Percentiles rank a stretch among this genome's conserved stretches.
phyloP scores from a whole-genome alignment of 1,140 invertebrate species.

The Drosophila simulans region DNA sequence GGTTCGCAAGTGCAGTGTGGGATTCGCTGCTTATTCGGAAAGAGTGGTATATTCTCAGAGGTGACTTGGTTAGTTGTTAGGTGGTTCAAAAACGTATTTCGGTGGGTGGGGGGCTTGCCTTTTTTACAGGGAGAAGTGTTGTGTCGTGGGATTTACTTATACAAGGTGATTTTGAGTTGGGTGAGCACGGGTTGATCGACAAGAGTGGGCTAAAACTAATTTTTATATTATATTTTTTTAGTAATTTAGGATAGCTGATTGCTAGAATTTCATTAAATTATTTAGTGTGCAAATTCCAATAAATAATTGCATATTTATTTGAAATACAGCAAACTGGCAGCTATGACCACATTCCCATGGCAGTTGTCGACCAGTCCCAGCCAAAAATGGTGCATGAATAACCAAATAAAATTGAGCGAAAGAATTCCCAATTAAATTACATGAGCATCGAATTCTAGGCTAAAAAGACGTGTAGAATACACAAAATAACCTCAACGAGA shows the following conservation, averaged over 20 bases:
- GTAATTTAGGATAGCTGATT: no score
- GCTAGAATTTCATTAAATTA: no score
- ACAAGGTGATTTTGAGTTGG: constrained; percentile 11
- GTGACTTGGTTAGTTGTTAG: constrained; percentile 20
- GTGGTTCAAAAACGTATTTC: constrained; percentile 36
- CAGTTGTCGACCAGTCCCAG: constrained; percentile 31
- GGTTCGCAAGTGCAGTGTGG: constrained; percentile 54
- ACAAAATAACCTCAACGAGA: constrained; percentile 56
- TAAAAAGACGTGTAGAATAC: constrained; percentile 42
- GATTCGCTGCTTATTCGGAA: constrained; percentile 28
- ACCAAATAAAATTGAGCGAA: constrained; percentile 8
- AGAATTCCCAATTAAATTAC: constrained; percentile 30
- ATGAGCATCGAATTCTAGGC: constrained; percentile 37
- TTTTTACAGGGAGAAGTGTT: constrained; percentile 31
- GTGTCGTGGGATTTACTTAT: constrained; percentile 36
- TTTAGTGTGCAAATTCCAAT: background rate
- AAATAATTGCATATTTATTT: background rate
- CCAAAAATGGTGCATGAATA: constrained; percentile 40
- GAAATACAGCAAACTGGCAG: background rate
- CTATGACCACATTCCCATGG: background rate
- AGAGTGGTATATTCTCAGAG: constrained; percentile 17
- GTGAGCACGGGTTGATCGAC: constrained; percentile 15
- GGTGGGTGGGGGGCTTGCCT: background rate
- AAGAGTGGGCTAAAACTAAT: background rate
- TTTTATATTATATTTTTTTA: no score